Evolutionary conservation across 2,888 invertebrate genomes (phyloP), one percentile per base, ranked within the genome.

Genomic region (Sinodicranocentrus sp.): DNA sequence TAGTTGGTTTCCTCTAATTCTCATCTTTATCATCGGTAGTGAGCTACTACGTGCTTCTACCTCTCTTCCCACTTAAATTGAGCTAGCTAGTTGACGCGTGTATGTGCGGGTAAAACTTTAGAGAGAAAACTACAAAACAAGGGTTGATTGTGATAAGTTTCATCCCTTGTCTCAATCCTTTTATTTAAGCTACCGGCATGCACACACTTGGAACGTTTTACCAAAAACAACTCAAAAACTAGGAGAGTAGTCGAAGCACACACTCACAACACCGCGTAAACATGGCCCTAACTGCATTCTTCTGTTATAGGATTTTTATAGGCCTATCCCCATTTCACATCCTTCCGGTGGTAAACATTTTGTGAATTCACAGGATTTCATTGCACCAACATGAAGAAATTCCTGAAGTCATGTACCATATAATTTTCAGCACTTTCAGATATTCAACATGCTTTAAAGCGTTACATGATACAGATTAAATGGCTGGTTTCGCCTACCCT

Each of bases 321-420:
- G n/a, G n/a, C n/a, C 15, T 15, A 52, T 17, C 2, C n/a, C 52
- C 2, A n/a, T n/a, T 52, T 15, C 15, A 17, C 6, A 21, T 57
- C 57, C 57, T 57, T 57, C 57, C 57, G 57, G 57, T 57, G n/a
- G n/a, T n/a, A n/a, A n/a, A n/a, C n/a, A 21, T 23, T 57, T 23
- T 21, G 48, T 48, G 15, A 48, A 48, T 48, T 10, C 33, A 33
- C 10, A 10, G 33, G 33, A 33, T 10, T 6, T 33, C 10, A 33
- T 33, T n/a, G n/a, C n/a, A n/a, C n/a, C n/a, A n/a, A n/a, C n/a
- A 33, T 6, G 33, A 6, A 33, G 3, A 33, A 33, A 33, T 33
- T 33, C 33, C 33, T 33, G 5, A 10, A 33, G 33, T 33, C 10
- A 33, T 48, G 48, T 48, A 48, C 48, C n/a, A n/a, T 48, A n/a